Base-by-base conservation (phyloP, 2,888 invertebrate genomes). In the Tinea pellionella region DNA sequence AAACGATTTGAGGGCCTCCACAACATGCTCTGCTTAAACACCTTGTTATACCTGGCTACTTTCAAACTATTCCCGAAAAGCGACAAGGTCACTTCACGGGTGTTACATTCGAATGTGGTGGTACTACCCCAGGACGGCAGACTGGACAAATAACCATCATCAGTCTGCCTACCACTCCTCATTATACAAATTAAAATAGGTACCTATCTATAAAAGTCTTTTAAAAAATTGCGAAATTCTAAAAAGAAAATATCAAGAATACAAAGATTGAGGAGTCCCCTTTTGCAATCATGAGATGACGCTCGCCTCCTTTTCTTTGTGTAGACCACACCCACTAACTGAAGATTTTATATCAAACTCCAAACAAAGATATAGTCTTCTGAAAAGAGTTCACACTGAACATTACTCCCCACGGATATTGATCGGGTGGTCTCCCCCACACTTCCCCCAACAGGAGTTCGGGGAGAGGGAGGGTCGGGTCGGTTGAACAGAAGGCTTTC, bases 261-360 rank as follows among this genome's bases (percentile, higher is more conserved):
- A 15, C 13, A 13, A 47, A 47, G 9, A 47, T 47, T 47, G 13
- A 16, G 15, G 47, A 47, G 47, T 15, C 51, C 47, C 15, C 24
- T 42, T 24, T 29, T 47, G 69, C 71, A 71, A 70, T 72, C 70
- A 66, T 63, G 65, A 68, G 69, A 70, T 69, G 71, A 70, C 13
- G 2, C 32, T 16, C 11, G 13, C 47, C 47, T 13, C 42, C 59
- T 13, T 29, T 19, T 59, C 58, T 60, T 60, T 59, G 59, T 62
- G 61, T 60, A 66, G 70, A 70, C 78, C 80, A 78, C 80, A 75
- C 82, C 82, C 78, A 69, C 75, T 70, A 67, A 69, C 75, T 70
- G 67, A 78, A 80, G 81, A 80, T 80, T 81, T 79, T 79, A 77
- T 81, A 78, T 80, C 75, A 79, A 59, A 61, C 59, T 75, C 75